Base-by-base conservation (phyloP, 2,113 vertebrate genomes). In the Varanus salvator region DNA sequence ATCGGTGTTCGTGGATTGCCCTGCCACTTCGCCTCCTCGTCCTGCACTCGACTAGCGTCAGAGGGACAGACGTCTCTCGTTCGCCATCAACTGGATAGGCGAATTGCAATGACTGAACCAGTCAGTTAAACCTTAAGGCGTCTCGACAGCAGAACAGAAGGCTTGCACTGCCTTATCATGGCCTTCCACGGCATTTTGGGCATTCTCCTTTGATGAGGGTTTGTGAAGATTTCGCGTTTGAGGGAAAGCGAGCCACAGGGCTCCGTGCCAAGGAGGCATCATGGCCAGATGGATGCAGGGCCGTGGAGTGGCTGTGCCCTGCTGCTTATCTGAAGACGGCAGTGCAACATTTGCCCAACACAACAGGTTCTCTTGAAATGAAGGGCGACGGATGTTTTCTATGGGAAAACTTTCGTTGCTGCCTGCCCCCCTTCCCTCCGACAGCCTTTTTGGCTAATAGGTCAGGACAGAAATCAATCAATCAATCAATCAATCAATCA, bases 81-180 rank as follows among this genome's bases (percentile, higher is more conserved):
- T 54, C 29, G 72, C 6, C 0, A 0, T 23, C 34, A 75, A 12
- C 0, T 0, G n/a, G 57, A 5, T 6, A 64, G 38, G 14, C 86
- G 21, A 1, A 87, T 74, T 60, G 19, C 0, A 25, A 34, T 60
- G n/a, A 54, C 52, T 21, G 25, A 8, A 50, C 21, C 34, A 86
- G 29, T 44, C 72, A 44, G 54, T 29, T 44, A 64, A 12, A 54
- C 44, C 15, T 38, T 77, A 29, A 25, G n/a, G 27, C 11, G 54
- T 48, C 5, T 12, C 19, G 38, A 11, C 81, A 48, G 1, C 23
- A 84, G 31, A 52, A 27, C 0, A 2, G 0, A 52, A 1, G 11
- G 44, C 87, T 84, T 25, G 3, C 38, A 12, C 0, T 76, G 23
- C 38, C 52, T 85, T 23, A 71, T 74, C 27, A 44, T 44, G 17